Evolutionary conservation across 2,113 vertebrate species (phyloP), one percentile per base, ranked within the genome.

Genomic region (Hippocampus mohnikei): DNA sequence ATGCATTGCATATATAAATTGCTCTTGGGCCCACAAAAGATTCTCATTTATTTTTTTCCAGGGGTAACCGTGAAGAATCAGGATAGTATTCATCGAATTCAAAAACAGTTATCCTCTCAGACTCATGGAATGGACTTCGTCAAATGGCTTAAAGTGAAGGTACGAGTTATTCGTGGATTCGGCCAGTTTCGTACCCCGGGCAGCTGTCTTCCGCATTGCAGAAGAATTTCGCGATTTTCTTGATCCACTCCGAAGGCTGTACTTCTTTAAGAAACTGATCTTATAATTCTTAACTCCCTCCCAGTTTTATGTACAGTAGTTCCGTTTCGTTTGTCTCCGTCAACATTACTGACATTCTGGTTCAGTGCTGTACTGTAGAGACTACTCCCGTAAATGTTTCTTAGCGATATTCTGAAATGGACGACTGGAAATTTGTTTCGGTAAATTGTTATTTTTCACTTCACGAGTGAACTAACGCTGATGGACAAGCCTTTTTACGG

Each of bases 251-350:
- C 18, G 70, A 21, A 25, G 13, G 18, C 8, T 60, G 44, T 84
- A 53, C 58, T 74, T 76, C 85, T 90, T 86, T 85, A 84, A 88
- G 71, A 70, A 5, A 50, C 58, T 52, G 58, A 59, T 61, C 53
- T 44, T 59, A 67, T 66, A 70, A 44, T 18, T 33, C 13, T 2
- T 2, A 59, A 59, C 25, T 18, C 56, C 56, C 56, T 59, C 56
- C 56, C 56, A 59, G 9, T 60, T 27, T 27, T 6, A 58, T 58
- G 11, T 15, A 58, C 16, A 8, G 46, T 50, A 50, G 23, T 27
- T 58, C 5, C 15, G 58, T 60, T 59, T 6, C 7, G 15, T 59
- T 60, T 60, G 27, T 60, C 27, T 60, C 15, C 2, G 27, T 60
- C 58, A 29, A 60, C 27, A 60, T 33, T 60, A 23, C 52, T 21